These are phyloP conservation scores for Timandra comae DNA, from an alignment of 2,888 invertebrate species.

Conservation along the genomic window DNA sequence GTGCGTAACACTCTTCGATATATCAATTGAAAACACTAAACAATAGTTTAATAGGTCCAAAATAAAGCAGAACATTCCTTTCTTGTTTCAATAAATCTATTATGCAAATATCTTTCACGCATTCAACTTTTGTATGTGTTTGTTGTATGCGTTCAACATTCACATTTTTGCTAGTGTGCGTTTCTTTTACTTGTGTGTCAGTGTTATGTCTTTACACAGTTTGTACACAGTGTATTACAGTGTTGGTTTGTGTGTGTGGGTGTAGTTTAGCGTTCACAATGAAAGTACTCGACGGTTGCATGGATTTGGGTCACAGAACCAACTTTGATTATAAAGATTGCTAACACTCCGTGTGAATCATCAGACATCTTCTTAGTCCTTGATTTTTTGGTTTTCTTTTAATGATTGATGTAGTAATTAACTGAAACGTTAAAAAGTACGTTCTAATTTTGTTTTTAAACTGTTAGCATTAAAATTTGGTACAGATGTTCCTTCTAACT, in stretches of 20 bases:
- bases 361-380: conserved; percentile 56
- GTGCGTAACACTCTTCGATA: conserved; percentile 10
- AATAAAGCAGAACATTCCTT: conserved; percentile 31
- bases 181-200: conserved; percentile 16
- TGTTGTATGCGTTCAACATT: conserved; percentile 28
- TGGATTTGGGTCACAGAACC: conserved; percentile 72
- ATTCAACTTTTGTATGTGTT: conserved; percentile 32
- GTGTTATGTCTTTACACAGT: conserved; percentile 19
- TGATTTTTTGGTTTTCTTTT: conserved; percentile 2
- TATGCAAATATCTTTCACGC: conserved; percentile 40
- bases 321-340: conserved; percentile 76
- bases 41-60: conserved; percentile 16
- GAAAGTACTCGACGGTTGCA: conserved; percentile 72
- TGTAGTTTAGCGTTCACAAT: conserved; percentile 68
- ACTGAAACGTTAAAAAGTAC: too few species aligned
- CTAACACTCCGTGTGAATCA: conserved; percentile 65
- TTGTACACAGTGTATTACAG: conserved; percentile 8
- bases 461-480: too few species aligned
- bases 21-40: conserved; percentile 19
- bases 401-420: too few species aligned
- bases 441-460: too few species aligned
- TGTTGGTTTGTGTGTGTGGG: conserved; percentile 33
- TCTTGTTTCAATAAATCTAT: conserved; percentile 29
- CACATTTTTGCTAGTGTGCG: conserved; percentile 27
- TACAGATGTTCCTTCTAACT: too few species aligned